These are phyloP conservation scores for Drepana falcataria DNA, from an alignment of 2,888 invertebrate species.

Conservation along the genomic window DNA sequence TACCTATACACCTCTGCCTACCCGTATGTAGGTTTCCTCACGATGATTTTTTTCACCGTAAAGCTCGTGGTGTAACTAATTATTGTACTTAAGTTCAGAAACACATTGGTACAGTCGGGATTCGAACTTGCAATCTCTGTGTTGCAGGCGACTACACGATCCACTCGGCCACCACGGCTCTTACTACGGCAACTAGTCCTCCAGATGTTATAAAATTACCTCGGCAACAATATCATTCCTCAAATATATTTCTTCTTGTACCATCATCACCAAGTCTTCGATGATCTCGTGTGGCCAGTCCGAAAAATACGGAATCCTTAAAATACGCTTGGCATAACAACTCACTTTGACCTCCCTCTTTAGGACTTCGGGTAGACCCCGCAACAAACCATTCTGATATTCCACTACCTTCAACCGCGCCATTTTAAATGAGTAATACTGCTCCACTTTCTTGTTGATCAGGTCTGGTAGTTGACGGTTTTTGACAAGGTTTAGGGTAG, in stretches of 20 bases:
- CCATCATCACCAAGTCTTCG: conserved; percentile 15
- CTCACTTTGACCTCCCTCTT: conserved; percentile 21
- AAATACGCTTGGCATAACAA: conserved; percentile 15
- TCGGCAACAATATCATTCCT: conserved; percentile 23
- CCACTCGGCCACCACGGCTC: too few species aligned
- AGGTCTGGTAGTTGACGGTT: conserved; percentile 23
- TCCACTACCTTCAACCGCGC: conserved; percentile 15
- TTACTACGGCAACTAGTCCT: too few species aligned
- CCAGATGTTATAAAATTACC: conserved; percentile 9
- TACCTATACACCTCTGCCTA: too few species aligned
- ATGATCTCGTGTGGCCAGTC: conserved; percentile 29
- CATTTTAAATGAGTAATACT: conserved; percentile 23
- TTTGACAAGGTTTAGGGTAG: conserved; percentile 14
- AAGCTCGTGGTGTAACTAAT: too few species aligned
- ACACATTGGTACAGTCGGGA: too few species aligned
- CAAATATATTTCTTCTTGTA: conserved; percentile 26
- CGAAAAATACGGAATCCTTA: conserved; percentile 26
- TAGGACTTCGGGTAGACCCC: conserved; percentile 19
- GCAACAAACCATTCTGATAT: conserved; percentile 18
- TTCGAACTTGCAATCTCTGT: too few species aligned
- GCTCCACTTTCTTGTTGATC: conserved; percentile 16
- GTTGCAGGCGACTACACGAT: too few species aligned
- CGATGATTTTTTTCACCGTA: too few species aligned
- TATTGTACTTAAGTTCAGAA: too few species aligned
- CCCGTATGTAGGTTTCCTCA: too few species aligned